A percentile compares a stretch with the other conserved stretches of the same genome.
Evolutionary conservation across 2,113 vertebrate species (phyloP).

Genomic region (Atherinomorus stipes): DNA sequence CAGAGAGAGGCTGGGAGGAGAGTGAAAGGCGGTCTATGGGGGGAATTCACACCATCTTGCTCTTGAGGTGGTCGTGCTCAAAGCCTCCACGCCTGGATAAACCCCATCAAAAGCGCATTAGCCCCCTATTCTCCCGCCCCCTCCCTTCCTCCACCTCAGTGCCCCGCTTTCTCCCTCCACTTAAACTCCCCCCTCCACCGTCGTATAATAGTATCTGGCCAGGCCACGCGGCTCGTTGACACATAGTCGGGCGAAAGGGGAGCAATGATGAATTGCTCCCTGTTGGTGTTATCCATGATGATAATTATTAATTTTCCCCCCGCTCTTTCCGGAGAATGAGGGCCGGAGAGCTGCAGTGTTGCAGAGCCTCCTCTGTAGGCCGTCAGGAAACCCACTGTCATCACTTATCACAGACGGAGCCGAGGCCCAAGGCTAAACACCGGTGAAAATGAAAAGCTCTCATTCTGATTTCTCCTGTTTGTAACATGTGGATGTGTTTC

Average conservation of each 20-base stretch:
- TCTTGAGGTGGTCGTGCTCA: constrained; percentile 86
- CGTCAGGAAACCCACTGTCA: constrained; percentile 69
- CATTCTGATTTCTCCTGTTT: constrained; percentile 65
- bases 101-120: constrained; percentile 99
- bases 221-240: constrained; percentile 90
- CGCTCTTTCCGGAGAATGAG: constrained; percentile 77
- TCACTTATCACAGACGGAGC: constrained; percentile 81
- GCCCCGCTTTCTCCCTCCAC: constrained; percentile 81
- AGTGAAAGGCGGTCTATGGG: constrained; percentile 6
- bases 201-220: constrained; percentile 96
- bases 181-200: constrained; percentile 81
- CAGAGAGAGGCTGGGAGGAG: constrained; percentile 25
- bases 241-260: constrained; percentile 86
- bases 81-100: constrained; percentile 94
- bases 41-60: constrained; percentile 73
- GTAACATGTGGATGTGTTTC: constrained; percentile 33
- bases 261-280: constrained; percentile 97
- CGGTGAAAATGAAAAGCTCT: constrained; percentile 78
- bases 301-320: constrained; percentile 97
- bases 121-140: constrained; percentile 84
- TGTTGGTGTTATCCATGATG: constrained; percentile 91
- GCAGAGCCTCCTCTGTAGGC: constrained; percentile 72
- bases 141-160: constrained; percentile 35
- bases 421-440: constrained; percentile 74
- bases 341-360: constrained; percentile 61